Conservation (phyloP, 2,888 invertebrate species). For the Agapetus fuscipes region DNA sequence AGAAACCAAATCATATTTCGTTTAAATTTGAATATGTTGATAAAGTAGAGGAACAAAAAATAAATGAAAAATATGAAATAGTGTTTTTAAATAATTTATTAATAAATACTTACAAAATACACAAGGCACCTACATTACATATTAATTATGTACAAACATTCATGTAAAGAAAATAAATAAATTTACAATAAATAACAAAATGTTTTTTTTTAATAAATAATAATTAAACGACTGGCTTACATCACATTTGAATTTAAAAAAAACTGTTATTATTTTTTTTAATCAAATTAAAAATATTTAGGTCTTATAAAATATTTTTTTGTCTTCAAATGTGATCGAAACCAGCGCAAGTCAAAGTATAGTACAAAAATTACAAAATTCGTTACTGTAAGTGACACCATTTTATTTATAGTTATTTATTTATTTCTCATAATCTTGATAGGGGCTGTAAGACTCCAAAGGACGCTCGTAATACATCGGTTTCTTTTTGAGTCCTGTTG, state of each 20-base stretch:
- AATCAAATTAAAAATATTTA: background rate
- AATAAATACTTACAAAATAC: constrained; percentile 2
- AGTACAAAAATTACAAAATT: background rate
- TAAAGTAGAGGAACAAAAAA: too few species aligned
- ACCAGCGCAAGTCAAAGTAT: background rate
- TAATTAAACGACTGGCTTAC: too few species aligned
- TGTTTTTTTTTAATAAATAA: too few species aligned
- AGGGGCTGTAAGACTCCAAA: constrained; percentile 42
- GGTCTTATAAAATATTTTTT: background rate
- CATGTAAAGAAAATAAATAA: constrained; percentile 6
- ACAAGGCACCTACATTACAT: constrained; percentile 13
- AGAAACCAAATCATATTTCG: too few species aligned
- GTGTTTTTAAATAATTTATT: background rate
- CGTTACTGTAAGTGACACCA: too few species aligned
- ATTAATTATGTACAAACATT: constrained; percentile 20
- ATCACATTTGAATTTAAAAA: too few species aligned
- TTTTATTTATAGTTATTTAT: too few species aligned
- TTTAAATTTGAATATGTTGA: too few species aligned
- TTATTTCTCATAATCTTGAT: constrained; percentile 25
- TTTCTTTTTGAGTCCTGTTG: constrained; percentile 44
- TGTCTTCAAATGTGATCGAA: background rate
- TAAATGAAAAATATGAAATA: too few species aligned
- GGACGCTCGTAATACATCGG: constrained; percentile 46
- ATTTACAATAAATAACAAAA: background rate
- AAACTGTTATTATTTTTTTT: background rate